Base-by-base conservation (phyloP, 2,797 vertebrate species). In the Enteromius mattozi region DNA sequence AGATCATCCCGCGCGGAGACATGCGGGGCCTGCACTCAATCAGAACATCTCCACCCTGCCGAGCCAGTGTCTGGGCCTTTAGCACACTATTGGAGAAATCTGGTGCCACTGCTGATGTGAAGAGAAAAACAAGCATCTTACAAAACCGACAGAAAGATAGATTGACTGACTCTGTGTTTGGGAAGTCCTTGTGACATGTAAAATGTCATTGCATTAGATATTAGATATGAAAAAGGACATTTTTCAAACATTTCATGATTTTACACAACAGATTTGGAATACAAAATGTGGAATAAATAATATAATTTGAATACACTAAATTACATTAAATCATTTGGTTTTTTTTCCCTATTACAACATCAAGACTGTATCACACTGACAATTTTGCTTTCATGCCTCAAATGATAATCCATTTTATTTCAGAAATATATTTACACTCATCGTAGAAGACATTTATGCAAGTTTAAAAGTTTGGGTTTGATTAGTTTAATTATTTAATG, bases 21-120 rank as follows among this genome's bases (percentile, higher is more conserved):
- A 98, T 98, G 92, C 94, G 96, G 2, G 98, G 98, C 86, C 96
- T 97, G 90, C 98, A 99, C 91, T 99, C 97, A 9, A 99, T 97
- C 91, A 96, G 92, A 65, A 97, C 95, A 80, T 98, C 96, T 6
- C 97, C 97, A 24, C 97, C 96, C 89, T 97, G 97, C 91, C 96
- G 96, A 79, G 96, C 97, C 66, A 99, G 94, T 66, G 97, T 98
- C 85, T 98, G 93, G 84, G 94, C 93, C 91, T 97, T 98, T 91
- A 99, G 82, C 83, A 96, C 91, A n/a, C 94, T 97, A 89, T 96
- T 96, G 54, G 97, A 97, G 86, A 99, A 99, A 92, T 99, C 97
- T 51, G 98, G 98, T 70, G 97, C 92, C 0, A 96, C 92, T 21
- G 98, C 98, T 99, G 91, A 85, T 90, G 72, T 14, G n/a, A 49